Conservation (phyloP, 2,113 vertebrate genomes). For the Papio anubis region DNA sequence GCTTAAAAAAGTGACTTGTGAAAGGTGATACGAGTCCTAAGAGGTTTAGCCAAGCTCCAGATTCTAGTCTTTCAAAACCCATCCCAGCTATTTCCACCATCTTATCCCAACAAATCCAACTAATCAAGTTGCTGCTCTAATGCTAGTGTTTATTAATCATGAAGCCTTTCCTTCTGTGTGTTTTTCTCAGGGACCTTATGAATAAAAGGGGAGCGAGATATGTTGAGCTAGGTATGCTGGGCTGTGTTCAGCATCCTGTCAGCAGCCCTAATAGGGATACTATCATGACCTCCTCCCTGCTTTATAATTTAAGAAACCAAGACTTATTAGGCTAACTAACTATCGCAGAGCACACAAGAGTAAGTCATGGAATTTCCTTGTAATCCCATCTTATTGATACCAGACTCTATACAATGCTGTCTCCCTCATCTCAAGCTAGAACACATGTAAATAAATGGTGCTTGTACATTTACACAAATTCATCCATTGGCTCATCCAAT, state of each 20-base stretch:
- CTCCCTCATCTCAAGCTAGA: background rate
- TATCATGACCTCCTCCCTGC: too few relatives aligned
- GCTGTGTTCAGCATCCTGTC: background rate
- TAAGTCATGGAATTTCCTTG: background rate
- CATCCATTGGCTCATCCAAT: background rate
- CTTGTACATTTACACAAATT: background rate
- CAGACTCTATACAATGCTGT: rapidly evolving
- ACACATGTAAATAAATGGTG: background rate
- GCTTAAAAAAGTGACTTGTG: background rate
- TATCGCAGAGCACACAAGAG: background rate
- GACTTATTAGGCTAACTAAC: background rate
- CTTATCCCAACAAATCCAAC: background rate
- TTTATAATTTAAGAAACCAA: background rate
- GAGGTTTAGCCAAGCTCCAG: background rate
- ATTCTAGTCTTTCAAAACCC: background rate
- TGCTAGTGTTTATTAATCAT: background rate
- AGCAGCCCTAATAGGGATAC: background rate
- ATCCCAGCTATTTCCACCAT: background rate
- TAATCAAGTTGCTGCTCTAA: background rate
- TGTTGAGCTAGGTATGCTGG: background rate
- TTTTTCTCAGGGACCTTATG: background rate
- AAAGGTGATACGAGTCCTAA: background rate
- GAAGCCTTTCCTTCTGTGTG: background rate
- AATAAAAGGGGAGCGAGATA: background rate
- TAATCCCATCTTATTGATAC: too few relatives aligned